phyloP scores from a whole-genome alignment of 2,113 vertebrate genomes.

The Dasyprocta punctata region DNA sequence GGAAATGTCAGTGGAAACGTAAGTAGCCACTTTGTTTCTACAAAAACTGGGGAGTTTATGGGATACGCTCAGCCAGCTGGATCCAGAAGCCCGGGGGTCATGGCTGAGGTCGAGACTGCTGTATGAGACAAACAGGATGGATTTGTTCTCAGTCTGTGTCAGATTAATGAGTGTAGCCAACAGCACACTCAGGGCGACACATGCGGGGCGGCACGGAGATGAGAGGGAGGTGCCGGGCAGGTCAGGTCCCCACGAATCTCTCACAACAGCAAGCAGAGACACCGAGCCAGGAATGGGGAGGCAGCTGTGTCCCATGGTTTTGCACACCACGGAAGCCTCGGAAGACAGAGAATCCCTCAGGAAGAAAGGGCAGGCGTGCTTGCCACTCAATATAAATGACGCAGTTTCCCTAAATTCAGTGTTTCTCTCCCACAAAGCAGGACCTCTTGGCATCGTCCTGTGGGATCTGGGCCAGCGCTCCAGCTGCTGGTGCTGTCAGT shows the following conservation, averaged over 20 bases:
- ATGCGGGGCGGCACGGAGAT: accelerated
- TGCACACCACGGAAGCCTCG: neutral
- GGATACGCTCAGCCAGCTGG: neutral
- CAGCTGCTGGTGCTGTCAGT: neutral
- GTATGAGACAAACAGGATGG: neutral
- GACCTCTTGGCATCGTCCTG: no score
- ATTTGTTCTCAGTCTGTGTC: neutral
- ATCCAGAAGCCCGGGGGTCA: neutral
- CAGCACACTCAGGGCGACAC: neutral
- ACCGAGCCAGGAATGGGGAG: no score
- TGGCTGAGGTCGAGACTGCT: neutral
- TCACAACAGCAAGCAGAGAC: neutral
- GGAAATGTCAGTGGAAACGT: neutral
- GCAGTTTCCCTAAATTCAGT: neutral
- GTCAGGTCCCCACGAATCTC: no score
- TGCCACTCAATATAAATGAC: neutral
- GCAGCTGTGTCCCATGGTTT: neutral
- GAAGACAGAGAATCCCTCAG: neutral
- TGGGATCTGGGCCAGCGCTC: neutral
- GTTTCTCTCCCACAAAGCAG: accelerated
- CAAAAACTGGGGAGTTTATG: neutral
- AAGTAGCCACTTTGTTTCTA: neutral
- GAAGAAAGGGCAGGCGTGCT: no score
- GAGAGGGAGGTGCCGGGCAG: neutral
- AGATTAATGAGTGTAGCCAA: neutral